phyloP scores from a whole-genome alignment of 37 sponge, comb jelly and placozoan genomes.

The Halisarca cf. caerulea region DNA sequence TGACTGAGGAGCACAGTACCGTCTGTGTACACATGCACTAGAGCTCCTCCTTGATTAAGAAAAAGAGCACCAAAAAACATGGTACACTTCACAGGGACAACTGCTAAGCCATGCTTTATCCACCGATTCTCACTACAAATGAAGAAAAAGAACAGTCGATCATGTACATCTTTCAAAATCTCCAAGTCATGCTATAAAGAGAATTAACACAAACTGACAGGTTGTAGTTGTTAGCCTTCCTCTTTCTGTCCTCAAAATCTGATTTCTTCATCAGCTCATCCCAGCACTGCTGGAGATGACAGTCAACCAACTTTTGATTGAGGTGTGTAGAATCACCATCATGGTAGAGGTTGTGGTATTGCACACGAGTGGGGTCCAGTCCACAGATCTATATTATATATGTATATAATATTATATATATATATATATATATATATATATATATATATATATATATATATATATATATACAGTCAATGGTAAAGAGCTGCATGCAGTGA shows the following conservation, averaged over 20 bases:
- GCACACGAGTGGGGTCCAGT: too few species aligned
- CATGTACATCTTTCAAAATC: not conserved
- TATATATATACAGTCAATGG: too few species aligned
- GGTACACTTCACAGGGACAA: slow-evolving; percentile 30
- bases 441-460: too few species aligned
- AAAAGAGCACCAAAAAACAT: not conserved
- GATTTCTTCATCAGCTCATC: not conserved
- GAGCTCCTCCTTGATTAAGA: slow-evolving; percentile 23
- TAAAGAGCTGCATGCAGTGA: too few species aligned
- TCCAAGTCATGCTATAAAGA: not conserved
- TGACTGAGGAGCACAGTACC: slow-evolving; percentile 45
- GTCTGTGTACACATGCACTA: slow-evolving; percentile 46
- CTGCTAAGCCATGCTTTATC: slow-evolving; percentile 38
- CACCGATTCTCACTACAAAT: slow-evolving; percentile 33
- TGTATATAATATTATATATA: too few species aligned
- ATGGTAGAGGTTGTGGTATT: slow-evolving; percentile 23
- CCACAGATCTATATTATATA: too few species aligned
- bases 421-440: too few species aligned
- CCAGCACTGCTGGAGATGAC: not conserved
- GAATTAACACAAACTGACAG: too few species aligned
- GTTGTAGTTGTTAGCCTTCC: slow-evolving; percentile 29
- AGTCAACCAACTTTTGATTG: not conserved
- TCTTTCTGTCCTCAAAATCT: not conserved
- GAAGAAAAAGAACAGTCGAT: not conserved
- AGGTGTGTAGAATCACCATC: slow-evolving; percentile 12